These are phyloP conservation scores for Mastacembelus armatus DNA, from an alignment of 2,797 vertebrate genomes.

Conservation along the genomic window DNA sequence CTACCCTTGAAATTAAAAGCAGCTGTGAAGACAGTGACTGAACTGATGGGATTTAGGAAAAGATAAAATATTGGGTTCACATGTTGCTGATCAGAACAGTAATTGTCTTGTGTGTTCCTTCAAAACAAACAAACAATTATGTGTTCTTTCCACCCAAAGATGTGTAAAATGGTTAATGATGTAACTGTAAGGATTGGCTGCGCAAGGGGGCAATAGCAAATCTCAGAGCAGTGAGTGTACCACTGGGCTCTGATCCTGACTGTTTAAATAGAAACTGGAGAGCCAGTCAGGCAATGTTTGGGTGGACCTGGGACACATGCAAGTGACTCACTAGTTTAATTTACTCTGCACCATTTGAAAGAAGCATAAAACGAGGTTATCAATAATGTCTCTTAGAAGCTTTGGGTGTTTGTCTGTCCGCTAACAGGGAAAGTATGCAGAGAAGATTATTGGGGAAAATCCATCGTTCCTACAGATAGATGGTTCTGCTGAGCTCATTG, in stretches of 20 bases:
- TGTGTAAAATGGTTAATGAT: slow-evolving; percentile 35
- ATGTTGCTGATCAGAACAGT: slow-evolving; percentile 27
- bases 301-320: slow-evolving; percentile 19
- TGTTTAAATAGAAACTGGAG: slow-evolving; percentile 17
- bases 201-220: slow-evolving; percentile 34
- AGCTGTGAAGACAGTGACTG: background rate
- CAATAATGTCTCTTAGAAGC: slow-evolving; percentile 2
- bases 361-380: background rate
- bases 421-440: slow-evolving; percentile 86
- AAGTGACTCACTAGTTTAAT: slow-evolving; percentile 28
- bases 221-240: slow-evolving; percentile 37
- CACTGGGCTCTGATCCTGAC: slow-evolving; percentile 27
- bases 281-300: slow-evolving; percentile 22
- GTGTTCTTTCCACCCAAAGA: slow-evolving; percentile 51
- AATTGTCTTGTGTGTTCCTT: slow-evolving; percentile 1
- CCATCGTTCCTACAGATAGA: slow-evolving; percentile 76
- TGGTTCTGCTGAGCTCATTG: slow-evolving; percentile 53
- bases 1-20: background rate
- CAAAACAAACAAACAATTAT: slow-evolving; percentile 31
- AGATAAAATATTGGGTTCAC: slow-evolving; percentile 17
- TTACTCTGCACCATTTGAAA: slow-evolving; percentile 20
- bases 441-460: slow-evolving; percentile 83
- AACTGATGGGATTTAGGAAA: background rate
- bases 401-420: slow-evolving; percentile 45
- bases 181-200: slow-evolving; percentile 44